Evolutionary conservation across 2,113 vertebrate species (phyloP).

Genomic region (Oncorhynchus tshawytscha): DNA sequence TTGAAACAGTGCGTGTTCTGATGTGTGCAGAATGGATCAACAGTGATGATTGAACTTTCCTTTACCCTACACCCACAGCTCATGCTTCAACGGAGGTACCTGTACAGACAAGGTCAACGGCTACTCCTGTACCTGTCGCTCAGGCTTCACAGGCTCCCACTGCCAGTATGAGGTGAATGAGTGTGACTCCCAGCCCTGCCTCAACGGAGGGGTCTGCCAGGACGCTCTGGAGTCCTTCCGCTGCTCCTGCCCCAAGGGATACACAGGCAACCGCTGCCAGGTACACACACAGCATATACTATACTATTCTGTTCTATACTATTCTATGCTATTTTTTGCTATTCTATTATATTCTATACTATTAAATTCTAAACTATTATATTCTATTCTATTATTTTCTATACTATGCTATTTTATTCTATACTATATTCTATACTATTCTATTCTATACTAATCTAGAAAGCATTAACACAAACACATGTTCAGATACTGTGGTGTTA

Average conservation of each 20-base stretch:
- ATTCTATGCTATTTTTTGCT: background rate
- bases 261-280: slow-evolving; percentile 80
- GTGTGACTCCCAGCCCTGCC: slow-evolving; percentile 83
- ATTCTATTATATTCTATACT: too few relatives aligned
- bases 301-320: too few relatives aligned
- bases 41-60: background rate
- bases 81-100: slow-evolving; percentile 89
- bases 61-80: slow-evolving; percentile 62
- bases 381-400: too few relatives aligned
- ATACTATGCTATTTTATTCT: too few relatives aligned
- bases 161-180: slow-evolving; percentile 86
- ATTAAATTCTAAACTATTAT: too few relatives aligned
- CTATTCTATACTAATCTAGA: background rate
- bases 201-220: slow-evolving; percentile 83
- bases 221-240: slow-evolving; percentile 78
- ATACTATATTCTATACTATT: too few relatives aligned
- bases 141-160: slow-evolving; percentile 84
- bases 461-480: background rate
- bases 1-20: background rate
- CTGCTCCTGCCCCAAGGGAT: slow-evolving; percentile 82
- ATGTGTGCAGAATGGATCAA: background rate
- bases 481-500: background rate
- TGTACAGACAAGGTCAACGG: slow-evolving; percentile 85
- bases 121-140: slow-evolving; percentile 82
- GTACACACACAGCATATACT: slow-evolving; percentile 53